Base-by-base conservation (phyloP, 1,140 invertebrate species). In the Cephus cinctus region DNA sequence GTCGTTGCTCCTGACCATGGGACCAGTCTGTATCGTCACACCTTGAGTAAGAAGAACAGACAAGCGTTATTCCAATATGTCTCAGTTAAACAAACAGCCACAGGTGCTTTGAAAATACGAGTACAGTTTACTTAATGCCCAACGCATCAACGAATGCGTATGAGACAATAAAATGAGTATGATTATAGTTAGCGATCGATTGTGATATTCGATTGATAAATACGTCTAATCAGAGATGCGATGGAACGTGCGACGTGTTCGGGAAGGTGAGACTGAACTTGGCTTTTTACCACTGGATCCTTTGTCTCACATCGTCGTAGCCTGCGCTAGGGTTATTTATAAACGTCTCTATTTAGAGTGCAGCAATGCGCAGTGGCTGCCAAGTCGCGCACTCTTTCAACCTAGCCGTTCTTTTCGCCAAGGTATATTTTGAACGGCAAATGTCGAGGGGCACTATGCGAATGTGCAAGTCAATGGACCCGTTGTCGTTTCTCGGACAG, bases 1-100 rank as follows among this genome's bases (percentile, higher is more conserved):
- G 23, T 69, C 65, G 45, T 52, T 65, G 47, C 56, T 72, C 57
- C 69, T 69, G 49, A 73, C 60, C 60, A 75, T 73, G 25, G 65
- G 59, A 14, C 67, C 71, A 38, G 65, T 56, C 61, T 70, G 73
- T 52, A 76, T 67, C 43, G 73, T 73, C 52, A 75, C 63, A 59
- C 74, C 73, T 76, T 63, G 15, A 57, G 32, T 14, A 15, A 12
- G 14, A 18, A 14, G 20, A 36, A 15, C 8, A 46, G 9, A n/a
- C n/a, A n/a, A n/a, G n/a, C n/a, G n/a, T n/a, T n/a, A n/a, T n/a
- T n/a, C n/a, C n/a, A n/a, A n/a, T n/a, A n/a, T n/a, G n/a, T n/a
- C n/a, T n/a, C n/a, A n/a, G n/a, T n/a, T n/a, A n/a, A n/a, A n/a
- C n/a, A n/a, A n/a, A n/a, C n/a, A n/a, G n/a, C n/a, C n/a, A n/a